phyloP scores from a whole-genome alignment of 2,888 invertebrate species.

The Drosophila putrida region DNA sequence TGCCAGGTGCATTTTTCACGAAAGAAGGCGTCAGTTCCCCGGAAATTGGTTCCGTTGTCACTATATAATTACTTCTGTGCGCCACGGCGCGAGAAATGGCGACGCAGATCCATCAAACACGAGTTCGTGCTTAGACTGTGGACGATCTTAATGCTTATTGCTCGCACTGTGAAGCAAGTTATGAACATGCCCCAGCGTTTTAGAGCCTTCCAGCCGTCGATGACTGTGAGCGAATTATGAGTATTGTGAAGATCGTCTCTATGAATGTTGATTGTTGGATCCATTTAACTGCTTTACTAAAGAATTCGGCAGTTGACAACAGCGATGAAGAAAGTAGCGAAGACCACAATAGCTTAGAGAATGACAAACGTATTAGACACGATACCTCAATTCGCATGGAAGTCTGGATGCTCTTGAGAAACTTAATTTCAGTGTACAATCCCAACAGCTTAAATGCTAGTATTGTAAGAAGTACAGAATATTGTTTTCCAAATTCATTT shows the following conservation, averaged over 20 bases:
- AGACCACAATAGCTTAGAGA: slow-evolving; percentile 83
- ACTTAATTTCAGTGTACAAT: slow-evolving; percentile 46
- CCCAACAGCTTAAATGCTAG: background rate
- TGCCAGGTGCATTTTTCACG: no score
- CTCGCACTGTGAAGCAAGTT: no score
- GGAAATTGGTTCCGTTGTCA: no score
- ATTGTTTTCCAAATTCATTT: slow-evolving; percentile 77
- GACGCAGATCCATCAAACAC: slow-evolving; percentile 1
- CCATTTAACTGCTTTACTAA: slow-evolving; percentile 74
- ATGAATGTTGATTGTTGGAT: slow-evolving; percentile 63
- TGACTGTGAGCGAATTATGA: slow-evolving; percentile 88
- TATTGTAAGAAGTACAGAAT: slow-evolving; percentile 79
- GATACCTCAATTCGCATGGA: slow-evolving; percentile 57
- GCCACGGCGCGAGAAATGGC: background rate
- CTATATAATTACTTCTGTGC: background rate
- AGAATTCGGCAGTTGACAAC: slow-evolving; percentile 70
- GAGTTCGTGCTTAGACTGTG: slow-evolving; percentile 2
- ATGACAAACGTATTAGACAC: slow-evolving; percentile 45
- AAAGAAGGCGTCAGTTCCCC: no score
- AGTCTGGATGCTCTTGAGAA: slow-evolving; percentile 47
- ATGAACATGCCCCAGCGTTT: no score
- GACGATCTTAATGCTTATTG: no score
- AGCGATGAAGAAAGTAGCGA: slow-evolving; percentile 85
- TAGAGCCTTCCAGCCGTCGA: no score
- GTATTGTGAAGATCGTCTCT: slow-evolving; percentile 79